Percentiles rank a stretch among this genome's conserved stretches.
Evolutionary conservation across 2,113 vertebrate species (phyloP).

Genomic region (Erythrolamprus reginae): DNA sequence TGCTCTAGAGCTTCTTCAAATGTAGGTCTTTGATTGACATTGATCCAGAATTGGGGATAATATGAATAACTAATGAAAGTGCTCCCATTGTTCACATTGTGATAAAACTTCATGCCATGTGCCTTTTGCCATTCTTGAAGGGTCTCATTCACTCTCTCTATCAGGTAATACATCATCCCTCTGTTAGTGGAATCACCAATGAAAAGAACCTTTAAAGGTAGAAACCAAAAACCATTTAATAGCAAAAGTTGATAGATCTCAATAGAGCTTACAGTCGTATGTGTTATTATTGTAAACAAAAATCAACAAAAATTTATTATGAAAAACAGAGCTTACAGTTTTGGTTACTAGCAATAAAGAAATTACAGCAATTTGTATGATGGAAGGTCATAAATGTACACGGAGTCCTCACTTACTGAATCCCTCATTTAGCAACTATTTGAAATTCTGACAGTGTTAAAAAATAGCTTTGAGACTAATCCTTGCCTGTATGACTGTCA

Average conservation of each 20-base stretch:
- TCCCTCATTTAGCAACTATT: not conserved
- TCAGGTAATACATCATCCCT: conserved; percentile 96
- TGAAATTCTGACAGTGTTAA: not conserved
- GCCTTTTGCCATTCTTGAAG: conserved; percentile 89
- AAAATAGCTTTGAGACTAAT: not conserved
- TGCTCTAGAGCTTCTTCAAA: conserved; percentile 84
- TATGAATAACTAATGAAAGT: conserved; percentile 88
- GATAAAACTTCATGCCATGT: conserved; percentile 81
- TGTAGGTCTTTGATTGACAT: conserved; percentile 72
- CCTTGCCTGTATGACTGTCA: not conserved
- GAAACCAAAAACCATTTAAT: conserved; percentile 21
- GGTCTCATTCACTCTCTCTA: conserved; percentile 86
- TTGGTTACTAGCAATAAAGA: not conserved
- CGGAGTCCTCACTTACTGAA: not conserved
- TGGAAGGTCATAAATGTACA: not conserved
- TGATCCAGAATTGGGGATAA: conserved; percentile 94
- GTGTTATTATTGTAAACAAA: too few species aligned
- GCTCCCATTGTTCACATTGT: conserved; percentile 80
- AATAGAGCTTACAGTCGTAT: not conserved
- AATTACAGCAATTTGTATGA: not conserved
- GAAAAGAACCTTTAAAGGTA: conserved; percentile 81
- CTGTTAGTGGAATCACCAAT: conserved; percentile 96
- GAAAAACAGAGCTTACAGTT: not conserved
- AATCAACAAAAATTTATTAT: too few species aligned
- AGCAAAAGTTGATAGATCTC: not conserved